Percentiles rank a stretch among this genome's conserved stretches.
Evolutionary conservation across 1,140 invertebrate genomes (phyloP).

Genomic region (Pemphigus obesinymphae): DNA sequence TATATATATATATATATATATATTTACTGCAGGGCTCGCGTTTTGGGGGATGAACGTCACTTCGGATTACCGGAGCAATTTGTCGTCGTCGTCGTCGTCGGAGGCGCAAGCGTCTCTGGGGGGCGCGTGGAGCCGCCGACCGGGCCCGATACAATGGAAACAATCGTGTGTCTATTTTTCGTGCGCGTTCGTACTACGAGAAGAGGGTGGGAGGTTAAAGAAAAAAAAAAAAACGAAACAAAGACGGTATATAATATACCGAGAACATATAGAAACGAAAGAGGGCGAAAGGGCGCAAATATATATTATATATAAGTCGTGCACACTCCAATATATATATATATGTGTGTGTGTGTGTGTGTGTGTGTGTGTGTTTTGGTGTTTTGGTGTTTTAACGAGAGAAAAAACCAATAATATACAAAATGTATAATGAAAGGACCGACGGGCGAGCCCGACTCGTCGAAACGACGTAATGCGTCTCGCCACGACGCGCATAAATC

Average conservation of each 20-base stretch:
- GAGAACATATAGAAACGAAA: too few relatives aligned
- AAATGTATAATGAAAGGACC: not conserved
- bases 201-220: too few relatives aligned
- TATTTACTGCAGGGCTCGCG: not conserved
- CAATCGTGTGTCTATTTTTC: not conserved
- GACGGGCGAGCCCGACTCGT: too few relatives aligned
- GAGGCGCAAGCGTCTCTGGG: not conserved
- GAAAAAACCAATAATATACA: not conserved
- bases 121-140: not conserved
- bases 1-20: not conserved
- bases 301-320: too few relatives aligned
- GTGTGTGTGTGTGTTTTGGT: not conserved
- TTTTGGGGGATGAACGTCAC: conserved; percentile 24
- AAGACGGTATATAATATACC: too few relatives aligned
- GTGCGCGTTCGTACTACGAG: not conserved
- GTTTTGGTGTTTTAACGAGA: not conserved
- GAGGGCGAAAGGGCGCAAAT: too few relatives aligned
- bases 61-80: conserved; percentile 28
- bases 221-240: too few relatives aligned
- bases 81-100: not conserved
- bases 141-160: not conserved
- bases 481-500: not conserved
- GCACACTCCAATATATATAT: not conserved
- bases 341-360: not conserved
- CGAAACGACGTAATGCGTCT: not conserved